Conservation (phyloP, 1,140 invertebrate species). For the Drosophila quadrilineata region DNA sequence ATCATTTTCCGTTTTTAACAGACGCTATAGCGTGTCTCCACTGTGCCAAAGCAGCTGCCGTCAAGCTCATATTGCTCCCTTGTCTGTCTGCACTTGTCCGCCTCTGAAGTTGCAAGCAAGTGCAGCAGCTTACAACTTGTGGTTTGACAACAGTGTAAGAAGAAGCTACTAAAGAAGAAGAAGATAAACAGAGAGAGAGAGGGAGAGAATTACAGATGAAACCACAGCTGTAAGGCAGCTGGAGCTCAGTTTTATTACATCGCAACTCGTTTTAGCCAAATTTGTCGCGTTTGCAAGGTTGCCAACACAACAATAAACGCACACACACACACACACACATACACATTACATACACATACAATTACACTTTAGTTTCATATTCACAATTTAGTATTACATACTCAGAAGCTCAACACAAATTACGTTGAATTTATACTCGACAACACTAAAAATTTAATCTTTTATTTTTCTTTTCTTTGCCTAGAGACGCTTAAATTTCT, state of each 20-base stretch:
- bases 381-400: slow-evolving; percentile 22
- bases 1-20: neutral
- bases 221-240: slow-evolving; percentile 17
- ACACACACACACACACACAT: neutral
- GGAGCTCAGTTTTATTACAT: slow-evolving; percentile 35
- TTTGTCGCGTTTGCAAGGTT: slow-evolving; percentile 69
- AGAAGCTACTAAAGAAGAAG: neutral
- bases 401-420: slow-evolving; percentile 38
- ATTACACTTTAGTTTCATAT: slow-evolving; percentile 5
- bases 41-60: neutral
- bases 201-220: neutral
- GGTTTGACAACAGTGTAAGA: neutral
- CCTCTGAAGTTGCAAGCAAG: slow-evolving; percentile 40
- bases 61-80: slow-evolving; percentile 8
- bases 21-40: neutral
- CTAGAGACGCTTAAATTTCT: too few relatives aligned
- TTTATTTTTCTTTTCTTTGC: too few relatives aligned
- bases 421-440: too few relatives aligned
- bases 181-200: neutral
- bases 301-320: slow-evolving; percentile 18
- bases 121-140: slow-evolving; percentile 17
- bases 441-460: too few relatives aligned
- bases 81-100: slow-evolving; percentile 53
- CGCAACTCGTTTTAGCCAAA: slow-evolving; percentile 67
- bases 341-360: slow-evolving; percentile 5